These are phyloP conservation scores for Aplysia californica DNA, from an alignment of 1,140 invertebrate species.

Conservation along the genomic window DNA sequence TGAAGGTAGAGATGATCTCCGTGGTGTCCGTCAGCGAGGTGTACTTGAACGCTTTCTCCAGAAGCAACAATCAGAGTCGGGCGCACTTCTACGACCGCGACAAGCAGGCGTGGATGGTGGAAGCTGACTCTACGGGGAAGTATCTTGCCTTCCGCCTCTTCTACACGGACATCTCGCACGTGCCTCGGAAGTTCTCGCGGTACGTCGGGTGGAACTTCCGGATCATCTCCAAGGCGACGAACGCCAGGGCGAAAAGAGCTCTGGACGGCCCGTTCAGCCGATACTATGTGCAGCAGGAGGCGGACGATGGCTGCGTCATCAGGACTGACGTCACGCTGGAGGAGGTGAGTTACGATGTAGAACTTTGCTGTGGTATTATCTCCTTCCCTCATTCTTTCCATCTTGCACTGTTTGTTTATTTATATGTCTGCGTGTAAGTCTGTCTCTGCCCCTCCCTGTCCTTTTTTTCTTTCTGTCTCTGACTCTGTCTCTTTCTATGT, in stretches of 20 bases:
- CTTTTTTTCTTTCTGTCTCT: background rate
- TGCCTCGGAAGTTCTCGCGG: conserved; percentile 81
- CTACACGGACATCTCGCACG: conserved; percentile 87
- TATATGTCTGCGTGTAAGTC: background rate
- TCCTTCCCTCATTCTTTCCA: background rate
- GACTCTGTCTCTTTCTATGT: background rate
- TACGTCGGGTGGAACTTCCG: conserved; percentile 81
- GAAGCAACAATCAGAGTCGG: conserved; percentile 36
- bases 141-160: conserved; percentile 77
- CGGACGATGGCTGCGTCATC: conserved; percentile 74
- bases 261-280: conserved; percentile 82
- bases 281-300: conserved; percentile 86
- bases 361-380: background rate
- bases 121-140: conserved; percentile 84
- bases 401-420: background rate
- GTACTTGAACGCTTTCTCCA: conserved; percentile 66
- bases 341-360: conserved; percentile 72
- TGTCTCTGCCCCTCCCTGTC: background rate
- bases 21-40: conserved; percentile 82
- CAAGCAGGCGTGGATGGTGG: conserved; percentile 85
- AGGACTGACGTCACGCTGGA: conserved; percentile 78
- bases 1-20: conserved; percentile 81
- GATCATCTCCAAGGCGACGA: conserved; percentile 57
- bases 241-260: conserved; percentile 70
- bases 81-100: conserved; percentile 86